Base-by-base conservation (phyloP, 2,888 invertebrate genomes). In the Acronicta leporina region DNA sequence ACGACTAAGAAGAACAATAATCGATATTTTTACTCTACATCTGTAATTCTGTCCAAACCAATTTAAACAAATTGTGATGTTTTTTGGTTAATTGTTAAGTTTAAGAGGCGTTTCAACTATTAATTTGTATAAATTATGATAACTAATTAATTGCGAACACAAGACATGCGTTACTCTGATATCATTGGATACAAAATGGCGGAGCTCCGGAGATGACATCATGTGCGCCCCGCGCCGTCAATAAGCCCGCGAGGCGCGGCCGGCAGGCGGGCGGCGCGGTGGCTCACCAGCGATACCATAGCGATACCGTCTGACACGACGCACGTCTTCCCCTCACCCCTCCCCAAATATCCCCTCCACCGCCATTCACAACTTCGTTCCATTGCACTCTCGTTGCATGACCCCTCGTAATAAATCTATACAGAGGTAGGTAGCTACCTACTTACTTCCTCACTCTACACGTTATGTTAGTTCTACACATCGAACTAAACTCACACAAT, bases 321-420 rank as follows among this genome's bases (percentile, higher is more conserved):
- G 74, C 75, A 68, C 66, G 63, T 67, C 73, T 66, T 50, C 38
- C 47, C 55, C 68, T 67, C 66, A 52, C 65, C 68, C 30, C 46
- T 47, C 46, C 75, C 49, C 66, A 45, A 25, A 44, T 64, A 73
- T 65, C 74, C 68, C 75, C 65, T 57, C 69, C 66, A 66, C 63
- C 75, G 82, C 88, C 90, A 92, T 91, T 91, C 91, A 92, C 87
- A 87, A 89, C 77, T 84, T 67, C 65, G 81, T 87, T 86, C 78
- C 79, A 79, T 85, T 87, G 87, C 88, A 85, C 81, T 73, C 79
- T 74, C 78, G 73, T 78, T 78, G 75, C 76, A 74, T 83, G 82
- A 85, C 87, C 84, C 80, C 82, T 80, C 75, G 67, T 74, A 80
- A 76, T 80, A 69, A 73, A 63, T 65, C 54, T 63, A 60, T 81